Conservation (phyloP, 2,797 vertebrate genomes). For the Silurus lanzhouensis region DNA sequence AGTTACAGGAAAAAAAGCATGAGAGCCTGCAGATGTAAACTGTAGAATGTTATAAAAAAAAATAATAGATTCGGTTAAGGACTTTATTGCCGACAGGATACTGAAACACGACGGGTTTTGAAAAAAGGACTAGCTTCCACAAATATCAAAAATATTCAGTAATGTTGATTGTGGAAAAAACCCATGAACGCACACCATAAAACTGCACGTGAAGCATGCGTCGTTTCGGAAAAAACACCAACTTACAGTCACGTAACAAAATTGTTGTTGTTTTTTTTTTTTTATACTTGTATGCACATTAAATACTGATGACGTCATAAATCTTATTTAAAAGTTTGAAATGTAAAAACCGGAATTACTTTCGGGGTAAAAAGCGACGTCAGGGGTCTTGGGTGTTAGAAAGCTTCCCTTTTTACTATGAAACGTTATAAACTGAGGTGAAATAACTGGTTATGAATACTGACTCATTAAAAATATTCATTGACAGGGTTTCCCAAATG, state of each 20-base stretch:
- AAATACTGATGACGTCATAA: slow-evolving; percentile 66
- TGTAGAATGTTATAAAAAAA: not conserved
- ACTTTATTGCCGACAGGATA: slow-evolving; percentile 68
- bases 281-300: slow-evolving; percentile 71
- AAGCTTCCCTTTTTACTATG: slow-evolving; percentile 37
- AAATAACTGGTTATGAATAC: not conserved
- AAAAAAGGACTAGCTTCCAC: slow-evolving; percentile 66
- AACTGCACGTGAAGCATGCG: slow-evolving; percentile 74
- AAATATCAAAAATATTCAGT: slow-evolving; percentile 68
- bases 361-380: slow-evolving; percentile 60
- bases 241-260: slow-evolving; percentile 70
- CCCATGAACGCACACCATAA: slow-evolving; percentile 65
- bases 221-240: slow-evolving; percentile 66
- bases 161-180: slow-evolving; percentile 63
- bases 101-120: slow-evolving; percentile 39
- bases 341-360: slow-evolving; percentile 50
- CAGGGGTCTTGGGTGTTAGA: not conserved
- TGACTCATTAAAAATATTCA: not conserved
- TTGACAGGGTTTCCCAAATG: not conserved
- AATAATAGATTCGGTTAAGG: slow-evolving; percentile 63
- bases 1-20: slow-evolving; percentile 56
- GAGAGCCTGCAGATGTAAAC: slow-evolving; percentile 54
- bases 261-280: not conserved
- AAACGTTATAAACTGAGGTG: not conserved
- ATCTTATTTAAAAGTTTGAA: slow-evolving; percentile 65